Evolutionary conservation across 2,888 invertebrate species (phyloP), one percentile per base, ranked within the genome.

Genomic region (Idaea dimidiata): DNA sequence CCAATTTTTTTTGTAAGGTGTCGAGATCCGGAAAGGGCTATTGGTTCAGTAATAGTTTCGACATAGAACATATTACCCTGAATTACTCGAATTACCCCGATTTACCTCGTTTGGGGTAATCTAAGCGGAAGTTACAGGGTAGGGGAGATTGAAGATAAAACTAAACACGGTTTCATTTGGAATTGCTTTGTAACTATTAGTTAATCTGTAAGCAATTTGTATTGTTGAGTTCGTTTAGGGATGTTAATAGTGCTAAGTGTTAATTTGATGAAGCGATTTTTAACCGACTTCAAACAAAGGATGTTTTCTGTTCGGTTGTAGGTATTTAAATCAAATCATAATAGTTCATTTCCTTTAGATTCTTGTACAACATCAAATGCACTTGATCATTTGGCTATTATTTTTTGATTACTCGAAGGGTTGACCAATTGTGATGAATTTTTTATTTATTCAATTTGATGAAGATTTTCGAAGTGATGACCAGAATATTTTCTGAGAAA

Each of bases 1-100:
- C 68, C 68, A 65, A 62, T 75, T 74, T 78, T 77, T 70, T 68
- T n/a, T n/a, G n/a, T n/a, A 80, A 86, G 84, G 88, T 86, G 88
- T 84, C 74, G 78, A 79, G 82, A 84, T 82, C 82, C 78, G 75
- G 72, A 78, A 77, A 83, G 87, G 78, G 77, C 83, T 76, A 82
- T 82, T 84, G 83, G 74, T 64, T 76, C 69, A 66, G 67, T 79
- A 79, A 81, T 76, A 71, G 70, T 69, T 68, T 53, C 67, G 70
- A 78, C 77, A 70, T 76, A 83, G 83, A 83, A 81, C 79, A 81
- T 80, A 43, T 43, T 43, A 43, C 43, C 43, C 14, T 43, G 43
- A 43, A 43, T 43, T 43, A 43, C 43, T 43, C 43, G 43, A 14
- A 43, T 43, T 43, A 43, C 43, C 43, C 8, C 43, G 43, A 43